Evolutionary conservation across 2,888 invertebrate species (phyloP), one percentile per base, ranked within the genome.

Genomic region (Archips xylosteana): DNA sequence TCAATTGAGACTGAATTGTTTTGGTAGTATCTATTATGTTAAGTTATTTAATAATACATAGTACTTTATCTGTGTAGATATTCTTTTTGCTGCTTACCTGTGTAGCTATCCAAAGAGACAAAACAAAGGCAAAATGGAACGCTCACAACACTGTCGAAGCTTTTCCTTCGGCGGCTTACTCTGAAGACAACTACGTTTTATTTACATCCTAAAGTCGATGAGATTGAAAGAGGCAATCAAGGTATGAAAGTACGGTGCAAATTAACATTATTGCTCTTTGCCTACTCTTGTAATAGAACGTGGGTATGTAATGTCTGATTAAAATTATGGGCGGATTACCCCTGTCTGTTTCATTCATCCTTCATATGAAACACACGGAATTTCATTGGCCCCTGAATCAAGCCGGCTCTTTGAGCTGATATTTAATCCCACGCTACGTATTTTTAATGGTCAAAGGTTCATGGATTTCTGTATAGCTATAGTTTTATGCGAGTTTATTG

Each of bases 301-400:
- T 32, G 57, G 57, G 57, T 57, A 57, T 57, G 32, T 57, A 23
- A 57, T 57, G 57, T 32, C 57, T 57, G 57, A 57, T 57, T 57
- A 57, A 57, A 57, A 57, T 57, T 57, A 32, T 57, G 57, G 57
- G 57, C 57, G 32, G 57, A 57, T 57, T 23, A 57, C 57, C 57
- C 57, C 12, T 57, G 32, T 57, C 32, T 57, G 57, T 57, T 57
- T 23, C 32, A 32, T 57, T 57, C 32, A 57, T 12, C 57, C 23
- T 5, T 57, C 57, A 32, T 57, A 57, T 57, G 57, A 57, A 32
- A 57, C 57, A 57, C 57, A 57, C 57, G 57, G 57, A 57, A 57
- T 57, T 57, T 57, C 57, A 57, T 57, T 12, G 57, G 57, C 57
- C 32, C 12, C 57, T 32, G 57, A 57, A 12, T 57, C 57, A 32